Conservation (phyloP, 2,113 vertebrate species). For the Lynx canadensis region DNA sequence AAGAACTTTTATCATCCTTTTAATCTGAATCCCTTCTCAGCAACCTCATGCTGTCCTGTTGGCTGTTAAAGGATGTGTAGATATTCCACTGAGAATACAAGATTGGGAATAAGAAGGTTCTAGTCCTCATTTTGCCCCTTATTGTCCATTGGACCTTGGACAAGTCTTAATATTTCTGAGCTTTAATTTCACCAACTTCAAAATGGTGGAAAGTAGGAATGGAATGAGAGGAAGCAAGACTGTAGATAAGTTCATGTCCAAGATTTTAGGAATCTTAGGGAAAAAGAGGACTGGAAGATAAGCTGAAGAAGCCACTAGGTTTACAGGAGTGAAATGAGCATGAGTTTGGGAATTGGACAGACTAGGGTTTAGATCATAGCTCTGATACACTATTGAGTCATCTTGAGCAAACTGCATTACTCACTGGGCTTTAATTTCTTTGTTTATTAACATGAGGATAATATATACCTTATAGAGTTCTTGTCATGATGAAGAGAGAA, state of each 20-base stretch:
- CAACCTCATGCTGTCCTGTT: background rate
- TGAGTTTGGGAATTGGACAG: background rate
- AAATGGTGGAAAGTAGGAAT: background rate
- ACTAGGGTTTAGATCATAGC: background rate
- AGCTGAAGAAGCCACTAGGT: background rate
- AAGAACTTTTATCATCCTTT: background rate
- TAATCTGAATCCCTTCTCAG: background rate
- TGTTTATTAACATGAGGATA: background rate
- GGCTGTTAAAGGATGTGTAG: background rate
- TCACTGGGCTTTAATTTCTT: constrained; percentile 20
- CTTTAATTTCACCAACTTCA: constrained; percentile 23
- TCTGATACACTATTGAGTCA: background rate
- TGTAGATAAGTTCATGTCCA: background rate
- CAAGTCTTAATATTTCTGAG: constrained; percentile 39
- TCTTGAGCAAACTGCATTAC: background rate
- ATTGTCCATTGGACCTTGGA: background rate
- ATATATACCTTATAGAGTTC: background rate
- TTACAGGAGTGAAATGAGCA: background rate
- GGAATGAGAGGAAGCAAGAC: background rate
- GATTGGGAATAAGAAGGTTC: background rate
- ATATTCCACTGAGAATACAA: constrained; percentile 20
- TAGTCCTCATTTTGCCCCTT: constrained; percentile 29
- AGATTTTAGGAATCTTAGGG: background rate
- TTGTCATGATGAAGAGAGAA: background rate
- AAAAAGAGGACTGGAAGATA: background rate